These are phyloP conservation scores for Arenicola marina DNA, from an alignment of 2,888 invertebrate genomes.

Conservation along the genomic window DNA sequence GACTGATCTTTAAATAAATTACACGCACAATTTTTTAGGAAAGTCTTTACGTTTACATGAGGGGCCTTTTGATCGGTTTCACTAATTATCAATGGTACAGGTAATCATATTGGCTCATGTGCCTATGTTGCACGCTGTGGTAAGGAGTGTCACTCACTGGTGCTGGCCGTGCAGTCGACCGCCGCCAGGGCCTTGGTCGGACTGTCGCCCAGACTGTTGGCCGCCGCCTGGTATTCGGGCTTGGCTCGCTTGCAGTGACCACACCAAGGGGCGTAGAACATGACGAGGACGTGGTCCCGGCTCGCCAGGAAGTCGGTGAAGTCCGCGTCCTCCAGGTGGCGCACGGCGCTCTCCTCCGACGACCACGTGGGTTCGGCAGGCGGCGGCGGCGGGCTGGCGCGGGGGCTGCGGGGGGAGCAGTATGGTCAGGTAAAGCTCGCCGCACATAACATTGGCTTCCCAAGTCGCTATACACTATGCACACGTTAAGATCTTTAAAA, in stretches of 20 bases:
- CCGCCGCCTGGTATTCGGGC: constrained; percentile 80
- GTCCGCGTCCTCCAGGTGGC: constrained; percentile 74
- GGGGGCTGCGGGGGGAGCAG: constrained; percentile 14
- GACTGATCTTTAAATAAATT: background rate
- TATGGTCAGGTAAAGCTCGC: too few relatives aligned
- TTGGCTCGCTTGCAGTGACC: constrained; percentile 85
- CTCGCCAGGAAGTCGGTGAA: constrained; percentile 78
- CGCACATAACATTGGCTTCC: background rate
- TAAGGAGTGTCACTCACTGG: constrained; percentile 6
- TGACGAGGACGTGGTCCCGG: constrained; percentile 82
- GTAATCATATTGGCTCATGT: background rate
- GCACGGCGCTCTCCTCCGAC: constrained; percentile 75
- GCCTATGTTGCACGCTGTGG: too few relatives aligned
- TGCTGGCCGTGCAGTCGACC: constrained; percentile 72
- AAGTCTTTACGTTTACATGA: background rate
- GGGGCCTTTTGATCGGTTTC: background rate
- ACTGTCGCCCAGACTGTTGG: constrained; percentile 76
- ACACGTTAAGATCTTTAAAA: background rate
- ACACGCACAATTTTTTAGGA: background rate
- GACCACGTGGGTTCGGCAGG: constrained; percentile 74
- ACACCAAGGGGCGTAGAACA: constrained; percentile 95
- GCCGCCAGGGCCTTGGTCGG: constrained; percentile 74
- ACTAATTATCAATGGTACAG: background rate
- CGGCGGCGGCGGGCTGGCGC: constrained; percentile 3
- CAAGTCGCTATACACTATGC: background rate